These are phyloP conservation scores for Balearica regulorum DNA, from an alignment of 2,797 vertebrate genomes.

Conservation along the genomic window DNA sequence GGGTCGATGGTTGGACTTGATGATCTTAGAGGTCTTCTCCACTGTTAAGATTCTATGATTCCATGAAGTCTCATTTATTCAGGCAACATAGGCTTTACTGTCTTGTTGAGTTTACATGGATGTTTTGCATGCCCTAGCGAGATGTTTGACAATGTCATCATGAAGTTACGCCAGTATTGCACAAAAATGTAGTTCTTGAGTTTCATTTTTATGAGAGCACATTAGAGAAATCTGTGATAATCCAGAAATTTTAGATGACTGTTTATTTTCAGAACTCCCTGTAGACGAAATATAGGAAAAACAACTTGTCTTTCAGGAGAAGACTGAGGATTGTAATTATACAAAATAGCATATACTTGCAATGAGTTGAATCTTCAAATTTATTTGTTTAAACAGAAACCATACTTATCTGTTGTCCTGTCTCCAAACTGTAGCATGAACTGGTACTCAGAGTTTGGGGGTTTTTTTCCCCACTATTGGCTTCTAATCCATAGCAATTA, in stretches of 20 bases:
- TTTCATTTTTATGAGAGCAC: background rate
- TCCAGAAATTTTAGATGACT: background rate
- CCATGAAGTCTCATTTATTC: background rate
- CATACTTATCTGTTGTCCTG: background rate
- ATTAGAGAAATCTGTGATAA: background rate
- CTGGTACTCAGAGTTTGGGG: background rate
- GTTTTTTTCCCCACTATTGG: background rate
- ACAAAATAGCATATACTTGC: background rate
- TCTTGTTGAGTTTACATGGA: background rate
- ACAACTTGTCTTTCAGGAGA: background rate
- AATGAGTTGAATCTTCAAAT: background rate
- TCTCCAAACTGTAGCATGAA: background rate
- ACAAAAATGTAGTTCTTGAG: background rate
- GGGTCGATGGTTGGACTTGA: too few species aligned
- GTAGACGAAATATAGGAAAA: background rate
- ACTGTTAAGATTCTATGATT: too few species aligned
- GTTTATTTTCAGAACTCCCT: constrained; percentile 12
- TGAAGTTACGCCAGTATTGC: background rate
- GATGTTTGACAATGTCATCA: background rate
- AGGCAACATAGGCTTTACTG: background rate
- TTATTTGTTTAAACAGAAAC: background rate
- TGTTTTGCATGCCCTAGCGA: background rate
- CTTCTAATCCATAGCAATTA: constrained; percentile 27
- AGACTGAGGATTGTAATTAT: background rate
- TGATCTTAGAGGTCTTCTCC: too few species aligned